Percentiles rank a stretch among this genome's conserved stretches.
These are phyloP conservation scores for Arothron firmamentum DNA, from an alignment of 2,113 vertebrate genomes.

Conservation along the genomic window DNA sequence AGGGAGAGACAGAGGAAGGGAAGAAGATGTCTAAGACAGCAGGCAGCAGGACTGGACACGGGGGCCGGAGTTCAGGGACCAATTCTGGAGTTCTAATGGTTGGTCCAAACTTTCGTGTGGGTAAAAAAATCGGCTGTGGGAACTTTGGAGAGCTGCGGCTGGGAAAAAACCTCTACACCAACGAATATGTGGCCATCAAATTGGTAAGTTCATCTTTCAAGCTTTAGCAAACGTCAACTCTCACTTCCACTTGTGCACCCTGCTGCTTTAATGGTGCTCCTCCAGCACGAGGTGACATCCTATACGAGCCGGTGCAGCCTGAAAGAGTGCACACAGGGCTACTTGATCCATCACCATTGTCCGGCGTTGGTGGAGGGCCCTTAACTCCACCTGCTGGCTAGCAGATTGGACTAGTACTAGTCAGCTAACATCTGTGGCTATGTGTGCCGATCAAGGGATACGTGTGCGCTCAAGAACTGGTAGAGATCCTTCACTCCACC, in stretches of 20 bases:
- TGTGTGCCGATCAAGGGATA: too few species aligned
- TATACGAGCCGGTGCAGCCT: too few species aligned
- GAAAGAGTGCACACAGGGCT: too few species aligned
- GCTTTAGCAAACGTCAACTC: constrained; percentile 6
- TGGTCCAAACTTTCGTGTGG: constrained; percentile 96
- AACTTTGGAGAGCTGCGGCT: constrained; percentile 97
- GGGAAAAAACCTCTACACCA: constrained; percentile 98
- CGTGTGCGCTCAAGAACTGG: too few species aligned
- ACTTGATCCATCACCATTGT: too few species aligned
- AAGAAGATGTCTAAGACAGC: constrained; percentile 92
- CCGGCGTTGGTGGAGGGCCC: too few species aligned
- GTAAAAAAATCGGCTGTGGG: constrained; percentile 98
- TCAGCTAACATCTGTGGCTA: too few species aligned
- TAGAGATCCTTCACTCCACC: too few species aligned
- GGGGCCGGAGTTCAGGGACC: constrained; percentile 78
- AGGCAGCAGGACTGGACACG: constrained; percentile 80
- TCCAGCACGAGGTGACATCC: too few species aligned
- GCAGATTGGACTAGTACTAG: too few species aligned
- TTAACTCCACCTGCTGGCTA: too few species aligned
- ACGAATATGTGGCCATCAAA: constrained; percentile 99
- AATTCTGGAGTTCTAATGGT: constrained; percentile 98
- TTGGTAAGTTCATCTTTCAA: constrained; percentile 81
- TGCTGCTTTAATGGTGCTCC: background rate
- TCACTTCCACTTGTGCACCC: background rate
- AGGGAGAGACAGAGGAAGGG: constrained; percentile 92